phyloP scores from a whole-genome alignment of 2,797 vertebrate genomes.

The Fundulus diaphanus region DNA sequence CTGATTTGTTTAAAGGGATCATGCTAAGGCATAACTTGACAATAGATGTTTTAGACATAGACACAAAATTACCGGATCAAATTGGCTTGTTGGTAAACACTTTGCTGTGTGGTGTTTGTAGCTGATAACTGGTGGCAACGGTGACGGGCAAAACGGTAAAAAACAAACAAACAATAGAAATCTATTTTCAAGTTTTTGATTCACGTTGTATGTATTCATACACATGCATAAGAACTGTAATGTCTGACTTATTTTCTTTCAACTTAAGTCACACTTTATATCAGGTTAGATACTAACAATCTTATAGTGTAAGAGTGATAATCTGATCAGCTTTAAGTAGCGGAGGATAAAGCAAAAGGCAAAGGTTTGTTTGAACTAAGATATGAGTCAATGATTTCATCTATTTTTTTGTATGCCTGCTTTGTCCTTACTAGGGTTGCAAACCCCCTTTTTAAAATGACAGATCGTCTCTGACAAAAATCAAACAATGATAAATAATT shows the following conservation, averaged over 20 bases:
- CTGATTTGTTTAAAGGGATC: neutral
- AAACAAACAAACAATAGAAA: too few relatives aligned
- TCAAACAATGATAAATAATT: neutral
- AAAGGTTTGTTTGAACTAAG: neutral
- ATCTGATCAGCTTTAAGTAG: constrained; percentile 8
- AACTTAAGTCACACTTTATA: constrained; percentile 18
- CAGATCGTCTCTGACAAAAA: neutral
- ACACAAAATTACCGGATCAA: neutral
- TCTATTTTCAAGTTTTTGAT: neutral
- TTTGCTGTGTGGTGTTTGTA: neutral
- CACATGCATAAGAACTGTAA: constrained; percentile 11
- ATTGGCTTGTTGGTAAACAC: neutral
- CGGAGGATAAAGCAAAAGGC: neutral
- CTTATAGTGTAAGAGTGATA: constrained; percentile 13
- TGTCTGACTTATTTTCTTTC: constrained; percentile 9
- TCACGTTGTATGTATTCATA: neutral
- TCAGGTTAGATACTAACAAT: constrained; percentile 14
- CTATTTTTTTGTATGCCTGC: neutral
- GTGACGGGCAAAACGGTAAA: neutral
- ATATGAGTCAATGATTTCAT: neutral
- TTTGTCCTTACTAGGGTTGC: neutral
- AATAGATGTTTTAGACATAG: too few relatives aligned
- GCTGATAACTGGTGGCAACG: neutral
- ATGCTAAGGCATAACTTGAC: neutral
- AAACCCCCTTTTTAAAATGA: neutral